A percentile compares a stretch with the other conserved stretches of the same genome.
phyloP scores from a whole-genome alignment of 2,797 vertebrate species.

The Alcedo atthis region DNA sequence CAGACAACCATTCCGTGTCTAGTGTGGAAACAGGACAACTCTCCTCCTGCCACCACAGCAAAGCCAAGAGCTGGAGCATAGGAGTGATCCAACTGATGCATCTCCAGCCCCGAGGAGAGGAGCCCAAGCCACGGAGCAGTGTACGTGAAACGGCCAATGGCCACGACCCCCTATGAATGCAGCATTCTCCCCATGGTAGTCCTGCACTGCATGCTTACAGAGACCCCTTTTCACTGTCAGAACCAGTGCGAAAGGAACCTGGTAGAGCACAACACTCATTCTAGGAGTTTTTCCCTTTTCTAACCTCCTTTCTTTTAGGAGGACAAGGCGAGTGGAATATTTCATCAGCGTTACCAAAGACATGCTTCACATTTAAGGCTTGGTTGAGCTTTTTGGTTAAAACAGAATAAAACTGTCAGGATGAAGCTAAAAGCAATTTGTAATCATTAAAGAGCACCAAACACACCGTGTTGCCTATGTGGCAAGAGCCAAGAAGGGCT shows the following conservation, averaged over 20 bases:
- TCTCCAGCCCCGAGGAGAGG: neutral
- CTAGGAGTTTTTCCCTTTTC: neutral
- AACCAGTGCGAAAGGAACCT: neutral
- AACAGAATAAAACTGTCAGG: neutral
- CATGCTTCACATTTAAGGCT: neutral
- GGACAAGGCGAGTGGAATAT: neutral
- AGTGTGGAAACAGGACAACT: neutral
- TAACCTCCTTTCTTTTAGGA: neutral
- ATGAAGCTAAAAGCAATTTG: neutral
- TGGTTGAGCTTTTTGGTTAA: conserved; percentile 2
- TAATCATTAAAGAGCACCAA: neutral
- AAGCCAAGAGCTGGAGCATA: neutral
- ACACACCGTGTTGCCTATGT: neutral
- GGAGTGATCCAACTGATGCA: neutral
- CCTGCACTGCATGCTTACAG: rapidly evolving
- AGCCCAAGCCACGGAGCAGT: neutral
- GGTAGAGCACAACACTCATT: neutral
- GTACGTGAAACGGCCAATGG: neutral
- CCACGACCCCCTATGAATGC: neutral
- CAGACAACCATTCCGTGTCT: neutral
- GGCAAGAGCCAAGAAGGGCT: neutral
- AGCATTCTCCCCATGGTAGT: neutral
- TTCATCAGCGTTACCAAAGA: neutral
- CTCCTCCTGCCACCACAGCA: neutral
- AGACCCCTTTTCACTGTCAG: neutral